Evolutionary conservation across 2,797 vertebrate species (phyloP), one percentile per base, ranked within the genome.

Genomic region (Sphenodon punctatus): DNA sequence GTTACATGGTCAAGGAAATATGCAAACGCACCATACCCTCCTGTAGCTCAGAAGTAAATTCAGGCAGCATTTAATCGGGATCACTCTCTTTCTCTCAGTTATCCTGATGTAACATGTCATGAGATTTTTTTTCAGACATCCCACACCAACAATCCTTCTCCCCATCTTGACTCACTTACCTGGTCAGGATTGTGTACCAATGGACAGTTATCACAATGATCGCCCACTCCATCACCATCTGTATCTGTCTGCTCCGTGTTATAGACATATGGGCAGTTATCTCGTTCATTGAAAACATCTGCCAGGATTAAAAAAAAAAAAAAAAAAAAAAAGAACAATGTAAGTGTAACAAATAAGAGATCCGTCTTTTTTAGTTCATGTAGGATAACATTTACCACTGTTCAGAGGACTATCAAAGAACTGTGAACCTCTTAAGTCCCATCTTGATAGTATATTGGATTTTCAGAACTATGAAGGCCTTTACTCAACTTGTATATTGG

Each of bases 191-290:
- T 99, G 93, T 99, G 97, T 94, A 98, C 95, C 87, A 99, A 61
- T 2, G 98, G 98, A 80, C 99, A 99, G 74, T 99, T 99, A 93
- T 99, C 99, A 89, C 99, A 99, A 77, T 99, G 98, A 91, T 99
- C 99, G 6, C 99, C 99, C 53, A 99, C 98, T 20, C 97, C 97
- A 76, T 99, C 99, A 78, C 97, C 96, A 46, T 99, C 99, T 0
- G 97, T 99, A 93, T 99, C 99, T 71, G 97, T 97, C 95, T 99
- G 98, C 69, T 99, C 98, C 25, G 96, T 97, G 93, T 99, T 99
- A 92, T 99, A 99, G 59, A 98, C 96, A 0, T 98, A 98, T 15
- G 98, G 98, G 68, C 98, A 99, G 85, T 99, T 99, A 94, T 99
- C 98, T 9, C 94, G 87, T 80, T 99, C 98, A 82, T 99, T 99